Conservation (phyloP, 2,113 vertebrate genomes). For the Dunckerocampus dactyliophorus region DNA sequence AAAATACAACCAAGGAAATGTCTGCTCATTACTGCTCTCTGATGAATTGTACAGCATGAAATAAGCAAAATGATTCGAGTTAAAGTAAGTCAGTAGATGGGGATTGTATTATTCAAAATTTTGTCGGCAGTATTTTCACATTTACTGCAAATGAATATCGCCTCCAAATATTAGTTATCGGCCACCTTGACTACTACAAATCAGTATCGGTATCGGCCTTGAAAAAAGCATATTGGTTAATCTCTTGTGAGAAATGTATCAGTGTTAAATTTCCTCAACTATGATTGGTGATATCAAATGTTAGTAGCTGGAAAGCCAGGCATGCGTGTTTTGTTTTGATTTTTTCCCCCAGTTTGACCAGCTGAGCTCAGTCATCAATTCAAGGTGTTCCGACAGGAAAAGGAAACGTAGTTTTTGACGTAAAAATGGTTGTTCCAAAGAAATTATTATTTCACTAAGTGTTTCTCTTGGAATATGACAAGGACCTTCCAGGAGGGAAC, state of each 20-base stretch:
- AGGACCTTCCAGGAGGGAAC: conserved; percentile 22
- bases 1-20: too few species aligned
- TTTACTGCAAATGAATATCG: too few species aligned
- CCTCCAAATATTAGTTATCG: too few species aligned
- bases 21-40: too few species aligned
- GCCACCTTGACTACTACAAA: too few species aligned
- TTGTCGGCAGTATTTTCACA: too few species aligned
- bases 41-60: too few species aligned
- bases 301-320: conserved; percentile 26
- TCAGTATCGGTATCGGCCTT: too few species aligned
- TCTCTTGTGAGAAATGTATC: conserved; percentile 4
- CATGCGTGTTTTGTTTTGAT: conserved; percentile 25
- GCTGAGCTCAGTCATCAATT: conserved; percentile 12
- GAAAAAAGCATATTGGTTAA: too few species aligned
- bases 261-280: conserved; percentile 11
- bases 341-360: conserved; percentile 15
- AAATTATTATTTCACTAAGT: conserved; percentile 40
- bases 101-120: too few species aligned
- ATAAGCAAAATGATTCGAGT: too few species aligned
- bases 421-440: conserved; percentile 33
- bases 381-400: conserved; percentile 47
- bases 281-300: conserved; percentile 8
- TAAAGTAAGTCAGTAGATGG: too few species aligned
- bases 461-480: conserved; percentile 23
- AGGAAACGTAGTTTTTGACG: conserved; percentile 43